Evolutionary conservation across 2,797 vertebrate genomes (phyloP).

Genomic region (Gobio occitaniae): DNA sequence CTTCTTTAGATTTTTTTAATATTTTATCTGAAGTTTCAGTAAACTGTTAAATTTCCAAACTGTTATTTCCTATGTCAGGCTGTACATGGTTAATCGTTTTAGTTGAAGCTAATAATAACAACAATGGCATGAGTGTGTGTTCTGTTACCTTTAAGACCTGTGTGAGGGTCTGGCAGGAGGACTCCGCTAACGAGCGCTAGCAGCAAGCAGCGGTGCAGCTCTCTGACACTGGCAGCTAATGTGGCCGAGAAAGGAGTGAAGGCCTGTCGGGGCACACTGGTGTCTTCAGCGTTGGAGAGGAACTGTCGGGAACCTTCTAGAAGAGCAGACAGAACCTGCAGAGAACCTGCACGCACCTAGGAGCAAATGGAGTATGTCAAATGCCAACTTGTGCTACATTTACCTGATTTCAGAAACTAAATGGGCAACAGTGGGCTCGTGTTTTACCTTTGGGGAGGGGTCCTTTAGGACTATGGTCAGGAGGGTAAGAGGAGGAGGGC

Average conservation of each 20-base stretch:
- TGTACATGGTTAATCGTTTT: not conserved
- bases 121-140: not conserved
- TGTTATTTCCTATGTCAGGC: not conserved
- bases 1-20: too few species aligned
- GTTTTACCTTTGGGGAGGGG: conserved; percentile 89
- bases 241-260: conserved; percentile 93
- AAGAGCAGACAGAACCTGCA: conserved; percentile 92
- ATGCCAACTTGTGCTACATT: not conserved
- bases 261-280: conserved; percentile 85
- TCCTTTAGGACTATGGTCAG: conserved; percentile 94
- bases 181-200: conserved; percentile 91
- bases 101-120: not conserved
- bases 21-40: not conserved
- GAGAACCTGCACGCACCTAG: conserved; percentile 90
- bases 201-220: conserved; percentile 91
- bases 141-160: conserved; percentile 89
- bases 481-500: conserved; percentile 89
- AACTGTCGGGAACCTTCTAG: conserved; percentile 96
- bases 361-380: not conserved
- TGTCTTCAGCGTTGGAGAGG: conserved; percentile 93
- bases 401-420: not conserved
- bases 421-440: not conserved
- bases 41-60: not conserved
- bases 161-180: conserved; percentile 92
- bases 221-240: conserved; percentile 88